Base-by-base conservation (phyloP, 2,888 invertebrate genomes). In the Caenorhabditis sulstoni region DNA sequence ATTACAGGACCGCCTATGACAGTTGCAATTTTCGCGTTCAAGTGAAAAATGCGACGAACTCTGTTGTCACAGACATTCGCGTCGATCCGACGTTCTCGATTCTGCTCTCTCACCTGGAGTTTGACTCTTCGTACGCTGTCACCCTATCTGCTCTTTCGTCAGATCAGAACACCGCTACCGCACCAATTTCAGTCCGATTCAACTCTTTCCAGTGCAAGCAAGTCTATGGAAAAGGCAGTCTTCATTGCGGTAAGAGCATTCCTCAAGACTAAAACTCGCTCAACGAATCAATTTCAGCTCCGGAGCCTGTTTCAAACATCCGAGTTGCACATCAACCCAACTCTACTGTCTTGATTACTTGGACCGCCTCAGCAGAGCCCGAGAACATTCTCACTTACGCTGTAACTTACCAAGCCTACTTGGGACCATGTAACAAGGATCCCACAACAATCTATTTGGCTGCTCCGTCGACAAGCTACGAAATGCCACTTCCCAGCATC, bases 291-390 rank as follows among this genome's bases (percentile, higher is more conserved):
- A 50, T 84, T 86, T 50, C 71, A 87, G 87, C 87, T 0, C 89
- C 89, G 9, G 89, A 89, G 64, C 85, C 89, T 11, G 87, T 89
- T 2, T 52, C 80, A 14, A 81, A 88, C 37, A 78, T 89, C 29
- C 77, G 80, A 22, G 83, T 89, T 2, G 73, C 68, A 3, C 64
- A 86, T 9, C 79, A 78, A 47, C 47, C 83, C 8, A 88, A 88
- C 59, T 84, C 83, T 1, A 82, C 87, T 0, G 87, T 85, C 7
- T 37, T 52, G 14, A 73, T 89, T 18, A 74, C 82, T 0, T 89
- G 89, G 89, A 82, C 70, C 4, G 81, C 87, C n/a, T 84, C 88
- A 0, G 83, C 84, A 18, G 87, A 85, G 12, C 52, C 77, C 1
- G 77, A 77, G 14, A 75, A 82, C 64, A 84, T 89, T 52, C 78